Conservation (phyloP, 2,888 invertebrate species). For the Callosobruchus maculatus region DNA sequence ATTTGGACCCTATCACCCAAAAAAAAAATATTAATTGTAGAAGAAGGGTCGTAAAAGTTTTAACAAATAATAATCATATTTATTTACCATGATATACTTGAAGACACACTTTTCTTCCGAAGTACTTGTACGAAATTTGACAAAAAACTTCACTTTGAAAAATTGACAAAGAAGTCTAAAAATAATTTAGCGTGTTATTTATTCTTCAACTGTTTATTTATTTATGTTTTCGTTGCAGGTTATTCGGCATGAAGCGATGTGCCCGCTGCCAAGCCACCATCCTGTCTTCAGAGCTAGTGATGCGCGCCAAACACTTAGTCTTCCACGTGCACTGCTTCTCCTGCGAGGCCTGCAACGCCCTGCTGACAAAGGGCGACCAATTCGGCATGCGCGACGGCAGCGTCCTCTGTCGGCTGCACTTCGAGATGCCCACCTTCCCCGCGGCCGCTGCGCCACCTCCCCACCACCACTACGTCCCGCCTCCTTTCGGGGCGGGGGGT, state of each 20-base stretch:
- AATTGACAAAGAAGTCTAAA: too few relatives aligned
- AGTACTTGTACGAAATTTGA: too few relatives aligned
- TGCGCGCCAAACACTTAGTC: constrained; percentile 88
- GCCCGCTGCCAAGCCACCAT: constrained; percentile 87
- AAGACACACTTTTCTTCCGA: too few relatives aligned
- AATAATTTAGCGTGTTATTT: too few relatives aligned
- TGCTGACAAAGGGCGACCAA: constrained; percentile 89
- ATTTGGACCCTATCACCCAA: too few relatives aligned
- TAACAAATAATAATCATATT: too few relatives aligned
- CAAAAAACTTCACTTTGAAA: too few relatives aligned
- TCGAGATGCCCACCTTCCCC: constrained; percentile 53
- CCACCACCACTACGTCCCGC: constrained; percentile 48
- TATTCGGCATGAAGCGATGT: constrained; percentile 86
- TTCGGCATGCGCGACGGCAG: constrained; percentile 89
- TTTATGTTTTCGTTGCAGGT: constrained; percentile 57
- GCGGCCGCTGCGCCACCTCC: constrained; percentile 55
- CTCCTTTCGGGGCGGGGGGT: constrained; percentile 44
- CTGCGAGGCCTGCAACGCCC: constrained; percentile 82
- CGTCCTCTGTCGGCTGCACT: constrained; percentile 80
- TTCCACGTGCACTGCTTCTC: constrained; percentile 95
- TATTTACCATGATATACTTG: too few relatives aligned
- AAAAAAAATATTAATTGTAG: too few relatives aligned
- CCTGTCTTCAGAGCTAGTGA: constrained; percentile 87
- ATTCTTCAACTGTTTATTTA: too few relatives aligned
- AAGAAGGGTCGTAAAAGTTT: too few relatives aligned